Conservation (phyloP, 2,797 vertebrate species). For the Thripadectes ignobilis region DNA sequence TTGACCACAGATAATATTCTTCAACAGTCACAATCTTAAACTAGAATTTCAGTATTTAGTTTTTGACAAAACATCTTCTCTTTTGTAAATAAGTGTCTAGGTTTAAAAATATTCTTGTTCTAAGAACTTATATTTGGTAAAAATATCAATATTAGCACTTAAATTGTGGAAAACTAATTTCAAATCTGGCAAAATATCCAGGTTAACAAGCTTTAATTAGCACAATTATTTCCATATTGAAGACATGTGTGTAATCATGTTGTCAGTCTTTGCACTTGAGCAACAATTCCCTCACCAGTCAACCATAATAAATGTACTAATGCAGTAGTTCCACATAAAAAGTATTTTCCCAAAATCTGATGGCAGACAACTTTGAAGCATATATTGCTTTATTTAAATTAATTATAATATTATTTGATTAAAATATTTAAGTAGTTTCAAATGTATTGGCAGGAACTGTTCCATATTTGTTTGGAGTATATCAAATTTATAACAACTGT, state of each 20-base stretch:
- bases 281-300: neutral
- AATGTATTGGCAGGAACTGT: neutral
- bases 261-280: neutral
- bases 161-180: neutral
- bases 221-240: slow-evolving; percentile 9
- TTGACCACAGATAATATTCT: neutral
- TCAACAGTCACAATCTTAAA: neutral
- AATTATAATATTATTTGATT: neutral
- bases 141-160: neutral
- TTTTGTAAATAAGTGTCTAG: neutral
- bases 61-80: neutral
- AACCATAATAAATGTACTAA: neutral
- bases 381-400: neutral
- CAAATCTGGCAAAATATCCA: neutral
- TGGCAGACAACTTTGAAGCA: neutral
- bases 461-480: neutral
- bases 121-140: neutral
- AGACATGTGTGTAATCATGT: neutral
- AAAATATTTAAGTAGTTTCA: neutral
- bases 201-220: neutral
- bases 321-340: neutral
- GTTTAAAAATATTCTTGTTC: neutral
- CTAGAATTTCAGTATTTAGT: neutral
- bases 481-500: neutral
- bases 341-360: neutral